Evolutionary conservation across 2,113 vertebrate genomes (phyloP), one percentile per base, ranked within the genome.

Genomic region (Phrynosoma platyrhinos): DNA sequence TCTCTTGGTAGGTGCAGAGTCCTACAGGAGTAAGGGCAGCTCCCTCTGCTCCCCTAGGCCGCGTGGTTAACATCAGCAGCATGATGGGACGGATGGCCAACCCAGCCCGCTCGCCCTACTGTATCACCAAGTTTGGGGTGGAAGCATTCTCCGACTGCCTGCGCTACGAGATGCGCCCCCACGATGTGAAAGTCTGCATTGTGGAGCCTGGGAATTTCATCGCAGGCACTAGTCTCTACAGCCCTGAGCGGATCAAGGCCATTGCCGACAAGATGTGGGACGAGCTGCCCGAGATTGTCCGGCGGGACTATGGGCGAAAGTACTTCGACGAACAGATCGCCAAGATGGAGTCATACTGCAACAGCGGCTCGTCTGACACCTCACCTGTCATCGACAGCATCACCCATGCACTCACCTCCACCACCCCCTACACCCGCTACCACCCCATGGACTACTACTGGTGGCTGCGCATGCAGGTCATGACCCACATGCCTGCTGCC

Each of bases 401-500:
- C 14, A 92, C 93, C 4, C 97, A 98, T 0, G 97, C 97, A 0
- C 96, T 98, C 84, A 96, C 93, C 0, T 71, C 97, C 8, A 16
- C 92, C 0, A 30, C 92, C 1, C 97, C 97, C 27, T 97, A 96
- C 75, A 97, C 97, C 36, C 96, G 97, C 90, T 98, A 98, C 93
- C 96, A 97, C 91, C 97, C 97, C 93, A 97, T 97, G 97, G 97
- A 98, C 95, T 97, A 97, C 95, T 98, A 97, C 94, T 97, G 97
- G 97, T 98, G 97, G 97, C 90, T 97, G 84, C 95, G 96, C 21
- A 97, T 98, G 97, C 97, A 97, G 94, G 94, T 97, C 94, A 95
- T 97, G 95, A 97, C 97, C 0, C 97, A 97, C 92, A 90, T 98
- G 91, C 97, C 97, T 0, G 97, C 95, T 0, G 97, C 96, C 6